phyloP scores from a whole-genome alignment of 2,113 vertebrate genomes.

The Grallaria varia region DNA sequence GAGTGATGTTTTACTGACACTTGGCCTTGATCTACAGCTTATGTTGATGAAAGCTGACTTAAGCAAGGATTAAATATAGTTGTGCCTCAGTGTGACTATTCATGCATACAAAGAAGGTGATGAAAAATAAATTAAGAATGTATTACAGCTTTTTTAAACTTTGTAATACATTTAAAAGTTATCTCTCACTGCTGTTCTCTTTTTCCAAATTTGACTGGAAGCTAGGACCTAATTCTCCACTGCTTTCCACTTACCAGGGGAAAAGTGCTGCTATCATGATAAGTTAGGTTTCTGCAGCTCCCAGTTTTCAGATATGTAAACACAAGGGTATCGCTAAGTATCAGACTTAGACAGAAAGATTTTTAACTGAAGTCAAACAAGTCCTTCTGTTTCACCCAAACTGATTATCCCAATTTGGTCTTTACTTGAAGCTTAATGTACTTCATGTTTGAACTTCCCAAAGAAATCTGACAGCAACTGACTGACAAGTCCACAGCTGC shows the following conservation, averaged over 20 bases:
- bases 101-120: background rate
- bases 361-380: background rate
- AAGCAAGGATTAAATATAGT: slow-evolving; percentile 21
- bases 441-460: background rate
- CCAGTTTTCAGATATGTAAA: background rate
- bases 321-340: background rate
- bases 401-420: background rate
- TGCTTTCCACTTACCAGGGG: background rate
- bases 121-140: slow-evolving; percentile 32
- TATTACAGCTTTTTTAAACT: background rate
- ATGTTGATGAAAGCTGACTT: slow-evolving; percentile 13
- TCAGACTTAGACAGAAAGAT: background rate
- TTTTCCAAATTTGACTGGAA: slow-evolving; percentile 5
- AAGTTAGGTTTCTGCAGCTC: background rate
- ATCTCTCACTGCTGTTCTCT: background rate
- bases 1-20: background rate
- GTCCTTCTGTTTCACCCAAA: background rate
- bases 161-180: slow-evolving; percentile 2
- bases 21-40: background rate
- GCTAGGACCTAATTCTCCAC: background rate
- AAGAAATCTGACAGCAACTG: background rate
- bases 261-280: background rate
- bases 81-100: background rate
- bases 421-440: background rate
- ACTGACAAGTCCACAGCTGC: background rate